Conservation (phyloP, 2,797 vertebrate genomes). For the Coccyzus lansbergi region DNA sequence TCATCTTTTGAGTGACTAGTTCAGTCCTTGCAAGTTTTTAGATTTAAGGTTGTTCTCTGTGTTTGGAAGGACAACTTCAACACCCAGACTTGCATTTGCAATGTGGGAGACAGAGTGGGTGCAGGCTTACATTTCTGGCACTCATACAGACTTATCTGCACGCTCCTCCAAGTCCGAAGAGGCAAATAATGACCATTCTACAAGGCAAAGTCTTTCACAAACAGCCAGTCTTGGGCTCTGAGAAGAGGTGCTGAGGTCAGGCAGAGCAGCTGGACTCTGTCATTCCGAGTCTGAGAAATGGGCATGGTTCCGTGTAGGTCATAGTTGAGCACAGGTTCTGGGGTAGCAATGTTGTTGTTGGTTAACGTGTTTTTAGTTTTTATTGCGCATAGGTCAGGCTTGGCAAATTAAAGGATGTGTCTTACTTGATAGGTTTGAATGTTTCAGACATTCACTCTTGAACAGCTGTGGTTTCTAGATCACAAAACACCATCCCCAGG, state of each 20-base stretch:
- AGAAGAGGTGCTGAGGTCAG: background rate
- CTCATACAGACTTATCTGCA: background rate
- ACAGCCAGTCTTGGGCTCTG: background rate
- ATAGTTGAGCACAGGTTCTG: background rate
- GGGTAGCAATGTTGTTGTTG: slow-evolving; percentile 21
- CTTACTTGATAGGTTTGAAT: background rate
- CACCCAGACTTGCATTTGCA: background rate
- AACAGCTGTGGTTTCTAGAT: background rate
- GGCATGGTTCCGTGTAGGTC: background rate
- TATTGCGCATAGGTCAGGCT: slow-evolving; percentile 62
- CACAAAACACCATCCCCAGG: background rate
- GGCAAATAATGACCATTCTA: background rate
- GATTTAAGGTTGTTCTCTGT: background rate
- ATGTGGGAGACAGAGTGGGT: background rate
- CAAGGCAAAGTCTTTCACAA: background rate
- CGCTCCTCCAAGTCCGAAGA: background rate
- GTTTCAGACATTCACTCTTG: background rate
- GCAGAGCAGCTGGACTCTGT: background rate
- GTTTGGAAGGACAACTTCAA: background rate
- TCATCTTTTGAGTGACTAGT: background rate
- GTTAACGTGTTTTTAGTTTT: slow-evolving; percentile 63
- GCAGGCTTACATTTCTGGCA: background rate
- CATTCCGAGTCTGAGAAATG: background rate
- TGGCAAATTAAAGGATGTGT: slow-evolving; percentile 31
- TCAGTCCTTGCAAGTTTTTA: background rate